Percentiles rank a stretch among this genome's conserved stretches.
Evolutionary conservation across 2,113 vertebrate genomes (phyloP).

Genomic region (Dicentrarchus labrax): DNA sequence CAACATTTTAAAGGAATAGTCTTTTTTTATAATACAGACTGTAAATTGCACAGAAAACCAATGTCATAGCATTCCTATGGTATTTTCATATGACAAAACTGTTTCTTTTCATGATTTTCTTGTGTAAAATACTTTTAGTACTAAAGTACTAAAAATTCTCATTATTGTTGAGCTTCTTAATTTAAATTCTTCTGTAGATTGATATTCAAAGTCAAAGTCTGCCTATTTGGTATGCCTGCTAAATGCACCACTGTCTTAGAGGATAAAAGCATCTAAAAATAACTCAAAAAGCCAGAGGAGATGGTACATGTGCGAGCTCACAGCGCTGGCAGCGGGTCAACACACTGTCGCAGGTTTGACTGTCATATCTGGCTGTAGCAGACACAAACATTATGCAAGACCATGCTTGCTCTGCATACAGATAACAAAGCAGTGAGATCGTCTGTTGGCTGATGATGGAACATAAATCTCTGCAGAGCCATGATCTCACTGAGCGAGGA

Average conservation of each 20-base stretch:
- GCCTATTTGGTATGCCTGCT: neutral
- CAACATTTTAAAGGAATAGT: no score
- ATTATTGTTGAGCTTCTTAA: neutral
- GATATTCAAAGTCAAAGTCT: neutral
- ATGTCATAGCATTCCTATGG: no score
- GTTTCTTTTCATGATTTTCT: no score
- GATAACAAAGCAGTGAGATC: constrained; percentile 6
- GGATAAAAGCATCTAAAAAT: constrained; percentile 42
- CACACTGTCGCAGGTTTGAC: constrained; percentile 3
- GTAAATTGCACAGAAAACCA: no score
- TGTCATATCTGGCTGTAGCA: constrained; percentile 21
- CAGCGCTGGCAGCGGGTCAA: constrained; percentile 24
- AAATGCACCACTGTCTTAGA: constrained; percentile 11
- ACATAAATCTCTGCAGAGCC: constrained; percentile 2
- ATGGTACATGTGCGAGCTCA: neutral
- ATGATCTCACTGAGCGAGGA: constrained; percentile 15
- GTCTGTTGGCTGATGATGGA: neutral
- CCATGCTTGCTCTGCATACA: constrained; percentile 17
- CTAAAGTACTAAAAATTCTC: constrained; percentile 4
- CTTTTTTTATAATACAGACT: no score
- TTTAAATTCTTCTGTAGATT: neutral
- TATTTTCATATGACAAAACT: no score
- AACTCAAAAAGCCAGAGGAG: constrained; percentile 19
- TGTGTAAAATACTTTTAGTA: neutral
- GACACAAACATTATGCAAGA: constrained; percentile 33